A percentile compares a stretch with the other conserved stretches of the same genome.
These are phyloP conservation scores for Odontophorus gujanensis DNA, from an alignment of 2,113 vertebrate species.

Conservation along the genomic window DNA sequence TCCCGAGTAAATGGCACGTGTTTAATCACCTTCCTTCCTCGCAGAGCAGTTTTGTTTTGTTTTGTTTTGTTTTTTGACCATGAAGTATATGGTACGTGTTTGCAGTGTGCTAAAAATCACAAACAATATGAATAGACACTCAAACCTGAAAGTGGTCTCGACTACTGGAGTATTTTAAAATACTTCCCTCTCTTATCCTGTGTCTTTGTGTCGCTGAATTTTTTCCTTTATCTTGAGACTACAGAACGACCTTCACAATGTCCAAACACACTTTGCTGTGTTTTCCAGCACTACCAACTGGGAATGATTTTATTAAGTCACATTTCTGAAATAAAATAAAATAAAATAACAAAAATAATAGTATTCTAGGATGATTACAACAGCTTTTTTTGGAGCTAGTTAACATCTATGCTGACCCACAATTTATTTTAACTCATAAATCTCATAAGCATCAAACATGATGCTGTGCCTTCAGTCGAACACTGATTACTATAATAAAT, in stretches of 20 bases:
- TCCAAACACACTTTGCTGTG: not conserved
- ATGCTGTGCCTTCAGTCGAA: constrained; percentile 28
- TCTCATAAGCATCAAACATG: constrained; percentile 13
- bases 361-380: not conserved
- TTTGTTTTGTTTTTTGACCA: not conserved
- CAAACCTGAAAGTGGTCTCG: not conserved
- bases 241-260: not conserved
- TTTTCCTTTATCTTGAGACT: not conserved
- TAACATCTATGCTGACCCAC: constrained; percentile 14
- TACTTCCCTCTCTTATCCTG: not conserved
- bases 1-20: not conserved
- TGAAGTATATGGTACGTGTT: not conserved
- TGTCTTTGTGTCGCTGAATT: not conserved
- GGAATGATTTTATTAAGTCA: not conserved
- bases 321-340: not conserved
- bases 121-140: not conserved
- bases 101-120: not conserved
- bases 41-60: not conserved
- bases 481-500: constrained; percentile 2
- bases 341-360: too few species aligned
- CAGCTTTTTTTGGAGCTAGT: not conserved
- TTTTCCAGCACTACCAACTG: not conserved
- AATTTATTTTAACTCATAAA: constrained; percentile 13
- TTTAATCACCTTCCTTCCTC: not conserved
- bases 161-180: not conserved